Base-by-base conservation (phyloP, 2,888 invertebrate species). In the Amblyjoppa proteus region DNA sequence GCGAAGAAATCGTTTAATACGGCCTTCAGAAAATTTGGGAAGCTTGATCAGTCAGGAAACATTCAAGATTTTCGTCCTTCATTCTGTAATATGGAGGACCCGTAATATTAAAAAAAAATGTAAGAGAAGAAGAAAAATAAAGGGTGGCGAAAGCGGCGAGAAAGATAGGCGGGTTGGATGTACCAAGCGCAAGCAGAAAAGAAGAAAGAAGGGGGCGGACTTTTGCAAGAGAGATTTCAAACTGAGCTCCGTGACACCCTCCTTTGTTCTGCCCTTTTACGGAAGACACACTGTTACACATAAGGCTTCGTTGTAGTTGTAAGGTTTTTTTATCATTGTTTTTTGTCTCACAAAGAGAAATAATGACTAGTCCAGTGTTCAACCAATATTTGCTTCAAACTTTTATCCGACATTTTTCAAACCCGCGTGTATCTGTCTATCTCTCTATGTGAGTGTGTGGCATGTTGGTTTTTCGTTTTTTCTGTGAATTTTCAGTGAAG, bases 331-430 rank as follows among this genome's bases (percentile, higher is more conserved):
- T 70, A 53, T 51, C 20, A 16, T 76, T 71, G 71, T 90, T 91
- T 92, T 91, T 91, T 90, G 88, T 89, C 81, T 85, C 88, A 91
- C 90, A 92, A 90, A 91, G 90, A 88, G 89, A 91, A 92, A 92
- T 92, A 93, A 93, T 91, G 92, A 93, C 92, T 90, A 89, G 93
- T 93, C 93, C 92, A 92, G 92, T 91, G 92, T 93, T 93, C 90
- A 90, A 92, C 93, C 92, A 94, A 94, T 93, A 93, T 94, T 94
- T 93, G 91, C 92, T 88, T 89, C 89, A 89, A 90, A 91, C 91
- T 91, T 61, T 61, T 92, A 87, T 87, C 86, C 82, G 86, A 90
- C 88, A 90, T 90, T 89, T 89, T 88, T 90, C 89, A 87, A 66
- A 82, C 25, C 66, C 45, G 49, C 25, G 25, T 74, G 20, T 66